Conservation (phyloP, 2,888 invertebrate species). For the Heteropelma amictum region DNA sequence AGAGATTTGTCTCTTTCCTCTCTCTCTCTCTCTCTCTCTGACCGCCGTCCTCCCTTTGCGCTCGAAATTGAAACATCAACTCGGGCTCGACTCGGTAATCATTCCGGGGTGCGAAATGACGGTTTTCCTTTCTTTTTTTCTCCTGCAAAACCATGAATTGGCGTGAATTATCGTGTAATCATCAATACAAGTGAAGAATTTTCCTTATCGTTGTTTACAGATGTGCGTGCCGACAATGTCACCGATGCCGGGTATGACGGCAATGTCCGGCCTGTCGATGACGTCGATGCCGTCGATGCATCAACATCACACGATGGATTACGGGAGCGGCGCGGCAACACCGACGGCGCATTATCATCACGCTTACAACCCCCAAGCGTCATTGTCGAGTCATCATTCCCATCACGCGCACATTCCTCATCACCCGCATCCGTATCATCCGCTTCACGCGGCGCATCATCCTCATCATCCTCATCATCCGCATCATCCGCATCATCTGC, state of each 20-base stretch:
- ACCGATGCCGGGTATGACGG: slow-evolving; percentile 66
- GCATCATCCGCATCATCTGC: slow-evolving; percentile 60
- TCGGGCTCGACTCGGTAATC: slow-evolving; percentile 18
- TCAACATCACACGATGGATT: slow-evolving; percentile 69
- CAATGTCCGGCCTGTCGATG: slow-evolving; percentile 68
- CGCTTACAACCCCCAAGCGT: slow-evolving; percentile 45
- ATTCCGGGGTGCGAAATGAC: neutral
- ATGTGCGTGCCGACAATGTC: slow-evolving; percentile 70
- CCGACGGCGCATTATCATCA: slow-evolving; percentile 47
- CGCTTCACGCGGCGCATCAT: no score
- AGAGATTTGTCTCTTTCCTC: slow-evolving; percentile 3
- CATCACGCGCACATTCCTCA: slow-evolving; percentile 58
- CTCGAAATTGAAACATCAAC: slow-evolving; percentile 46
- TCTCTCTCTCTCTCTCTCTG: slow-evolving; percentile 8
- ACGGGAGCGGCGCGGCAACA: slow-evolving; percentile 54
- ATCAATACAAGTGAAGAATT: no score
- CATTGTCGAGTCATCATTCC: slow-evolving; percentile 28
- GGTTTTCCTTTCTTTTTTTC: no score
- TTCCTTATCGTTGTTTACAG: slow-evolving; percentile 58
- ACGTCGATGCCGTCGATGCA: slow-evolving; percentile 68
- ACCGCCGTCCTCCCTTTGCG: neutral
- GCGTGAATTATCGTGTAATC: no score
- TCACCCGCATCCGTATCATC: slow-evolving; percentile 58
- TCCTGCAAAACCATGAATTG: no score
- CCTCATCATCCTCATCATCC: slow-evolving; percentile 44